Evolutionary conservation across 1,140 invertebrate genomes (phyloP), one percentile per base, ranked within the genome.

Genomic region (Euwallacea similis): DNA sequence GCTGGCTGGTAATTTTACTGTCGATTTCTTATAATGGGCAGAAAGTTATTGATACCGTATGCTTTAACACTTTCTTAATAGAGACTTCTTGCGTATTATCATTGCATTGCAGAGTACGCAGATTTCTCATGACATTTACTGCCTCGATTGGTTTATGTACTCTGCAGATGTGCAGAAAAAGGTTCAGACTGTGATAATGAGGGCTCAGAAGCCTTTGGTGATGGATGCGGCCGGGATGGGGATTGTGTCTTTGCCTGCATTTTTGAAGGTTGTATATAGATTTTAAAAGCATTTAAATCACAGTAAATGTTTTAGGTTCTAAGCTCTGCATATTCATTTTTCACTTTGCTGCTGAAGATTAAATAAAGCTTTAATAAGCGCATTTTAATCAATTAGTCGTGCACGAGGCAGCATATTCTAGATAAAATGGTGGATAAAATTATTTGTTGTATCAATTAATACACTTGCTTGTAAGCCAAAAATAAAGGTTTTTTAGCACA

Each of bases 271-370:
- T 74, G n/a, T 54, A 43, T 7, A 4, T 4, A 33, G 4, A 33
- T 33, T 33, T 33, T 4, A 33, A 33, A 33, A 33, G 21, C 4
- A 33, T 33, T 33, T 33, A 33, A 33, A 33, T 1, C 21, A 33
- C 21, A 33, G 21, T 4, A 4, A 58, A 63, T 46, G n/a, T 77
- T 77, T 67, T 60, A 79, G 77, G 77, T 79, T 47, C 44, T 79
- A 42, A 77, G 75, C 66, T 73, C 75, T 46, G 76, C 77, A 6
- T 79, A 79, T 72, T 79, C 77, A 4, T 77, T 74, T 58, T 78
- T 78, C 59, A 78, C 77, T 7, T 46, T 78, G 6, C 55, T 78
- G 16, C 66, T 78, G 15, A 78, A 77, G 42, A 67, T 78, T 54
- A 76, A 78, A 68, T 53, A 50, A 64, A 50, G 21, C 21, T 33